Evolutionary conservation across 2,888 invertebrate genomes (phyloP).

Genomic region (Molorchus minor): DNA sequence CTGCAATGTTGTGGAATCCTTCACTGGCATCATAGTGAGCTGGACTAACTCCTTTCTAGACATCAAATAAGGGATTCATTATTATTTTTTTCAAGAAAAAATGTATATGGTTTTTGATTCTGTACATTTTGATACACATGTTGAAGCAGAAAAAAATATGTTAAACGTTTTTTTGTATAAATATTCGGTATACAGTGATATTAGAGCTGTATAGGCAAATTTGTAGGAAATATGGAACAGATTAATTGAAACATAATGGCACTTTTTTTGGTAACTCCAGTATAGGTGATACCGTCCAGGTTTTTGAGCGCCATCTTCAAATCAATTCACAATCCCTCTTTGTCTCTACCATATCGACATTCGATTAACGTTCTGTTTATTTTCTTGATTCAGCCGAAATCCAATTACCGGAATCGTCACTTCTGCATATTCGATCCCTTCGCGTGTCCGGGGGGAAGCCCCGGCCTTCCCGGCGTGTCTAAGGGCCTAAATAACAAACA

Average conservation of each 20-base stretch:
- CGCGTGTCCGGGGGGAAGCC: slow-evolving; percentile 2
- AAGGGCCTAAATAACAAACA: slow-evolving; percentile 61
- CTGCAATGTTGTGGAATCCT: slow-evolving; percentile 22
- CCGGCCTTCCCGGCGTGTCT: slow-evolving; percentile 13
- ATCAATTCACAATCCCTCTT: neutral
- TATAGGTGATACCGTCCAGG: neutral
- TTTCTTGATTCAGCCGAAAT: slow-evolving; percentile 1
- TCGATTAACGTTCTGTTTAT: neutral
- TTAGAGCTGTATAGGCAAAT: neutral
- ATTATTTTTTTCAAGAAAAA: no score
- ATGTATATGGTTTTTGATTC: neutral
- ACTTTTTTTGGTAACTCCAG: neutral
- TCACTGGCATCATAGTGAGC: slow-evolving; percentile 24
- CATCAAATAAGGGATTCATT: no score
- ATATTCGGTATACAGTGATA: neutral
- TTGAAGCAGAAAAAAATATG: neutral
- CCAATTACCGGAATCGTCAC: slow-evolving; percentile 1
- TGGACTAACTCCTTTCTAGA: slow-evolving; percentile 30
- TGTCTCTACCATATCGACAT: neutral
- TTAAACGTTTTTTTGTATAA: neutral
- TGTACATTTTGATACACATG: neutral
- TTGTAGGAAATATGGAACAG: neutral
- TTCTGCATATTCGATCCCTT: neutral
- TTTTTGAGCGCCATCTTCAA: neutral
- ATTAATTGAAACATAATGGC: neutral